Percentiles rank a stretch among this genome's conserved stretches.
Conservation (phyloP, 2,797 vertebrate species). For the Amphiprion clarkii region DNA sequence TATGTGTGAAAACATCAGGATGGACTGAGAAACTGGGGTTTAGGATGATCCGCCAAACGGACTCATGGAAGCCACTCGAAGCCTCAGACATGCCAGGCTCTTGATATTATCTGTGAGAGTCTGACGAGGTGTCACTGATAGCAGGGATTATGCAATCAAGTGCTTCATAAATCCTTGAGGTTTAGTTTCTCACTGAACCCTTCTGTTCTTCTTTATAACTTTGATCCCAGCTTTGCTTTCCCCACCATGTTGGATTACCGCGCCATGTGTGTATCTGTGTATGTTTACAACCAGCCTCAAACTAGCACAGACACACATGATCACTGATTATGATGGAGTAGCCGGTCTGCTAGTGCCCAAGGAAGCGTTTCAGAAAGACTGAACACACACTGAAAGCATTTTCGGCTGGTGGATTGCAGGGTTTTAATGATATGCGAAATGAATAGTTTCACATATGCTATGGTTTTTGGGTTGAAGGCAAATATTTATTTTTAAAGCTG, state of each 20-base stretch:
- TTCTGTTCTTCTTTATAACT: conserved; percentile 38
- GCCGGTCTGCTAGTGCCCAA: background rate
- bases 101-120: conserved; percentile 28
- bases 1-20: conserved; percentile 15
- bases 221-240: conserved; percentile 45
- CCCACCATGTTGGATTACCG: conserved; percentile 33
- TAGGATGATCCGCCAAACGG: background rate
- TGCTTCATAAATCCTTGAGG: conserved; percentile 37
- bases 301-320: background rate
- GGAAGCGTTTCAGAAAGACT: background rate
- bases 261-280: conserved; percentile 27
- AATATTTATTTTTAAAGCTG: background rate
- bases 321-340: conserved; percentile 18
- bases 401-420: background rate
- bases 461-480: background rate
- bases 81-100: conserved; percentile 33
- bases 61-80: conserved; percentile 32
- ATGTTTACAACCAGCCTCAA: background rate
- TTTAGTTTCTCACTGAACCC: conserved; percentile 45
- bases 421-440: background rate
- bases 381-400: background rate
- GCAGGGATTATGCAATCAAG: conserved; percentile 53
- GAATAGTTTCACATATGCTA: background rate
- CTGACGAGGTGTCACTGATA: conserved; percentile 29
- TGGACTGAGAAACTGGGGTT: conserved; percentile 11